phyloP scores from a whole-genome alignment of 2,888 invertebrate genomes.

The Listrodromus nycthemerus region DNA sequence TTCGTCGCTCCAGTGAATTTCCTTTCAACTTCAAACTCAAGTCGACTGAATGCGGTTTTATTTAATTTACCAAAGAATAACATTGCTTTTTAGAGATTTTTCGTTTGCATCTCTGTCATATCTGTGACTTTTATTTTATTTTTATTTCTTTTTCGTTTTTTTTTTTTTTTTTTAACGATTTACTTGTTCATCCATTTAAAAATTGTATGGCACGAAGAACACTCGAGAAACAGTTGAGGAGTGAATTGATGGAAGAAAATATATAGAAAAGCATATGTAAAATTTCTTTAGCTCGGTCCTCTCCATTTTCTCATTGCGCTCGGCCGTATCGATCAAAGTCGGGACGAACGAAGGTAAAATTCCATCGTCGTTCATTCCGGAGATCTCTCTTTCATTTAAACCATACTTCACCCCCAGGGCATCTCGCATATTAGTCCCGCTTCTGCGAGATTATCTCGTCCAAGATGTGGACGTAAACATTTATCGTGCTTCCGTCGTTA shows the following conservation, averaged over 20 bases:
- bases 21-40: background rate
- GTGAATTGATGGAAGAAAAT: slow-evolving; percentile 43
- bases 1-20: background rate
- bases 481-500: slow-evolving; percentile 19
- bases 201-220: background rate
- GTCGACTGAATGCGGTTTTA: background rate
- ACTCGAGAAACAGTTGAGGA: background rate
- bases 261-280: too few species aligned
- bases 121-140: background rate
- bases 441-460: slow-evolving; percentile 57
- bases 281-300: background rate
- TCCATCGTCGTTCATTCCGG: slow-evolving; percentile 45
- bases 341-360: slow-evolving; percentile 56
- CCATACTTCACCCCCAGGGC: slow-evolving; percentile 1
- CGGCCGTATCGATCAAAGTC: slow-evolving; percentile 49
- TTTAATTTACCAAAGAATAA: background rate
- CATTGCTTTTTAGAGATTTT: background rate
- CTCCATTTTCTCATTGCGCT: background rate
- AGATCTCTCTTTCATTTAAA: background rate
- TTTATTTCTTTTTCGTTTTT: background rate
- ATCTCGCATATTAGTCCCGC: slow-evolving; percentile 21
- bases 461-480: slow-evolving; percentile 47
- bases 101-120: background rate
- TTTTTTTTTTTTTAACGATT: background rate
- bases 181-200: background rate